phyloP scores from a whole-genome alignment of 2,888 invertebrate genomes.

The Tuta absoluta region DNA sequence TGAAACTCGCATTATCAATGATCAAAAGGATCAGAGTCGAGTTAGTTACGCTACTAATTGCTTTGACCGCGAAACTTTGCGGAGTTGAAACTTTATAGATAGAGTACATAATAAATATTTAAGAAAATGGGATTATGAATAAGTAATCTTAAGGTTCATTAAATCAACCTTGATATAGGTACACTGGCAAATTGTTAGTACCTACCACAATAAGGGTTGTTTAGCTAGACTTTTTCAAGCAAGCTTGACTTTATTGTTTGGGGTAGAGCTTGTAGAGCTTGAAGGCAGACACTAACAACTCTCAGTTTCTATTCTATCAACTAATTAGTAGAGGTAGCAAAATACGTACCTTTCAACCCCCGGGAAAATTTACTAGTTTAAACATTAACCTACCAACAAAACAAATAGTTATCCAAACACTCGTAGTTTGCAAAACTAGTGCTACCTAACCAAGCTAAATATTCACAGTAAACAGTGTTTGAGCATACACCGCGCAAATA shows the following conservation, averaged over 20 bases:
- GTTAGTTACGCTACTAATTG: conserved; percentile 17
- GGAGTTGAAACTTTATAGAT: not conserved
- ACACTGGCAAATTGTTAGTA: too few relatives aligned
- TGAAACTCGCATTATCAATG: conserved; percentile 27
- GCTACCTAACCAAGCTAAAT: conserved; percentile 19
- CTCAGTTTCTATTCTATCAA: not conserved
- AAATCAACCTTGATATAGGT: too few relatives aligned
- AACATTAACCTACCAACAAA: not conserved
- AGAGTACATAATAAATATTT: not conserved
- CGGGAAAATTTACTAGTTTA: not conserved
- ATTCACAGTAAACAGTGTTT: conserved; percentile 22
- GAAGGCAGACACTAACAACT: too few relatives aligned
- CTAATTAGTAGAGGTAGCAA: not conserved
- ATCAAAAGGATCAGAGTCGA: conserved; percentile 26
- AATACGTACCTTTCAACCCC: not conserved
- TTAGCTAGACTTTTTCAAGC: too few relatives aligned
- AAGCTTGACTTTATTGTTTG: too few relatives aligned
- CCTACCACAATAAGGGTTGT: too few relatives aligned
- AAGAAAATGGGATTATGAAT: not conserved
- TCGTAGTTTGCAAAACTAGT: conserved; percentile 4
- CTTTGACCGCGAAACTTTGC: conserved; percentile 1
- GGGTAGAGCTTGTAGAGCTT: too few relatives aligned
- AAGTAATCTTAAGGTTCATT: too few relatives aligned
- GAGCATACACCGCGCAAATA: conserved; percentile 20
- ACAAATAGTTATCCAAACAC: conserved; percentile 9